phyloP scores from a whole-genome alignment of 2,797 vertebrate genomes.

The Rousettus madagascariensis region DNA sequence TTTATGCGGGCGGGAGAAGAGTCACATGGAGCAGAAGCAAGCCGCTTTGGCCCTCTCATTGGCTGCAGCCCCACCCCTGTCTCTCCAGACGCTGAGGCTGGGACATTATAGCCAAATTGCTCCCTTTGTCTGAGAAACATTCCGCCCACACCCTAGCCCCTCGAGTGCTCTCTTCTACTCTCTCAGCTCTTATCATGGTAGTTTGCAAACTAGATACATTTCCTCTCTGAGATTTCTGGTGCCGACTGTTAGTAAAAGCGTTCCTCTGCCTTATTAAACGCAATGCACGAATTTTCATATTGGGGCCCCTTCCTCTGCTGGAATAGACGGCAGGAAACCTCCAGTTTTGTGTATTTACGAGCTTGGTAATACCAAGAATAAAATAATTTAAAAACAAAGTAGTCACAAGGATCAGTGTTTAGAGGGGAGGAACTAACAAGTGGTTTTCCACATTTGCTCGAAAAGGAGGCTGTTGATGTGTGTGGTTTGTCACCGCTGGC shows the following conservation, averaged over 20 bases:
- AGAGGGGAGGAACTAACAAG: slow-evolving; percentile 50
- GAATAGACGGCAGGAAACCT: slow-evolving; percentile 2
- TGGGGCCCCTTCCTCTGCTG: not conserved
- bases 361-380: slow-evolving; percentile 55
- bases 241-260: slow-evolving; percentile 41
- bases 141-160: slow-evolving; percentile 54
- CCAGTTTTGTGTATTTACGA: not conserved
- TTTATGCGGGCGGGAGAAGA: not conserved
- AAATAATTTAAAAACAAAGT: slow-evolving; percentile 49
- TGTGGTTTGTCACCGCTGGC: not conserved
- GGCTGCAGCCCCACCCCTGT: not conserved
- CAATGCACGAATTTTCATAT: not conserved
- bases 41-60: not conserved
- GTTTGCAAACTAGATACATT: slow-evolving; percentile 57
- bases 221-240: slow-evolving; percentile 39
- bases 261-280: not conserved
- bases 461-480: not conserved
- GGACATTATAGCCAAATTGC: slow-evolving; percentile 20
- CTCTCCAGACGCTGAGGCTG: not conserved
- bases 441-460: slow-evolving; percentile 70
- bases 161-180: not conserved
- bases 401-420: not conserved
- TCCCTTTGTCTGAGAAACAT: slow-evolving; percentile 60
- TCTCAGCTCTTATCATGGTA: not conserved
- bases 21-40: not conserved